Percentiles rank a stretch among this genome's conserved stretches.
phyloP scores from a whole-genome alignment of 2,888 invertebrate genomes.

The Yponomeuta cagnagella region DNA sequence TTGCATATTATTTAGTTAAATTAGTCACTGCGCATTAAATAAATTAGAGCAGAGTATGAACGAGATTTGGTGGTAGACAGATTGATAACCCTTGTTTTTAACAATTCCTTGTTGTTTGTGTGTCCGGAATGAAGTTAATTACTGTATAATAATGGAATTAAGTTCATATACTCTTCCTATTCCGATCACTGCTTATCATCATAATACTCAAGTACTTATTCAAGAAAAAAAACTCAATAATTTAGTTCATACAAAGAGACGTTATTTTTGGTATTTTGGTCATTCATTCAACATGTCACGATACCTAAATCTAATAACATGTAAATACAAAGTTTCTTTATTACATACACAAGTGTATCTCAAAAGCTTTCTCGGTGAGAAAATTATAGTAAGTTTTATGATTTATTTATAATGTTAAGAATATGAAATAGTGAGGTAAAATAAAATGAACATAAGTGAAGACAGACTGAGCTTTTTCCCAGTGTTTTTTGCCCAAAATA shows the following conservation, averaged over 20 bases:
- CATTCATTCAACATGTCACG: constrained; percentile 46
- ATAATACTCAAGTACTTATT: constrained; percentile 30
- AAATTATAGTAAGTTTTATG: neutral
- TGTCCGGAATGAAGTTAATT: too few species aligned
- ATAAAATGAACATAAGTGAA: neutral
- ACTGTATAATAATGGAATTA: too few species aligned
- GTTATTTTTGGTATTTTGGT: constrained; percentile 56
- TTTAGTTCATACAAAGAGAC: constrained; percentile 24
- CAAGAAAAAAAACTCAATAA: constrained; percentile 14
- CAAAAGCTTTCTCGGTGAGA: constrained; percentile 7
- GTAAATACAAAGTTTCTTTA: constrained; percentile 8
- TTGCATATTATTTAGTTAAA: too few species aligned
- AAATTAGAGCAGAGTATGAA: too few species aligned
- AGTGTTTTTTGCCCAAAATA: neutral
- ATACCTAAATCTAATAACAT: constrained; percentile 50
- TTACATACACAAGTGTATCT: neutral
- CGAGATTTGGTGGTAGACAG: too few species aligned
- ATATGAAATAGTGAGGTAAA: constrained; percentile 11
- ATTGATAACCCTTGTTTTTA: too few species aligned
- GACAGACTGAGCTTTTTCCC: too few species aligned
- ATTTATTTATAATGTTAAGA: constrained; percentile 6
- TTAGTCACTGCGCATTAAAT: too few species aligned
- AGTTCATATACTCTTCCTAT: too few species aligned
- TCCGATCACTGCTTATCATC: constrained; percentile 20
- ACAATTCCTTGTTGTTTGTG: too few species aligned